A percentile compares a stretch with the other conserved stretches of the same genome.
Conservation (phyloP, 2,113 vertebrate species). For the Trichechus manatus region DNA sequence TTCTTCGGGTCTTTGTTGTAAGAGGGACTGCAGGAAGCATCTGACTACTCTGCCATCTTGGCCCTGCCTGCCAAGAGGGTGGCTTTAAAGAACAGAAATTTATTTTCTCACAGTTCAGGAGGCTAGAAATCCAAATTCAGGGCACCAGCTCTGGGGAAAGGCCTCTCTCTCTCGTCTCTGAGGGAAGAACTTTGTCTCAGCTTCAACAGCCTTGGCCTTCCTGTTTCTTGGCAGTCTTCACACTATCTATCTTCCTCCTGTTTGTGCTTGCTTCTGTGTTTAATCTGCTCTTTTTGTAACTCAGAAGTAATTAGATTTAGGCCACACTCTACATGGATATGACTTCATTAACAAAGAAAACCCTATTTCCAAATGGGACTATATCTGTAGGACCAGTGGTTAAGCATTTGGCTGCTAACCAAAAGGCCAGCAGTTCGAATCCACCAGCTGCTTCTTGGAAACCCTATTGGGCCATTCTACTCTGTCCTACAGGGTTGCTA, state of each 20-base stretch:
- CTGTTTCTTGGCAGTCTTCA: neutral
- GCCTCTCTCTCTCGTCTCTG: neutral
- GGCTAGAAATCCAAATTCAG: neutral
- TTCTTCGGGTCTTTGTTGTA: no score
- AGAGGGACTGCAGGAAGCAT: no score
- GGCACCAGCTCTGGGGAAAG: neutral
- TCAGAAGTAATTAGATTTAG: neutral
- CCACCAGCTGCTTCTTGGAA: no score
- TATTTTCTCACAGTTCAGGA: neutral
- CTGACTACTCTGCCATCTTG: no score
- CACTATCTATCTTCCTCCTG: neutral
- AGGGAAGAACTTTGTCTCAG: neutral
- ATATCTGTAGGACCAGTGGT: neutral
- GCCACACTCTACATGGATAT: neutral
- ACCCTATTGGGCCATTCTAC: no score
- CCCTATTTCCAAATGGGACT: neutral
- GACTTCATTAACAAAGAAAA: neutral
- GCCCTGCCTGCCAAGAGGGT: no score
- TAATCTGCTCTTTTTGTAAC: neutral
- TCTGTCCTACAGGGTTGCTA: no score
- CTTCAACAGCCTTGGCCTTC: neutral
- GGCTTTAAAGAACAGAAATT: neutral
- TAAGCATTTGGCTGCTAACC: no score
- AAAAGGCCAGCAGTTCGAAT: no score
- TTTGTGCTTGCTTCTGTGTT: neutral